phyloP scores from a whole-genome alignment of 2,888 invertebrate genomes.

The Dusona sp. region DNA sequence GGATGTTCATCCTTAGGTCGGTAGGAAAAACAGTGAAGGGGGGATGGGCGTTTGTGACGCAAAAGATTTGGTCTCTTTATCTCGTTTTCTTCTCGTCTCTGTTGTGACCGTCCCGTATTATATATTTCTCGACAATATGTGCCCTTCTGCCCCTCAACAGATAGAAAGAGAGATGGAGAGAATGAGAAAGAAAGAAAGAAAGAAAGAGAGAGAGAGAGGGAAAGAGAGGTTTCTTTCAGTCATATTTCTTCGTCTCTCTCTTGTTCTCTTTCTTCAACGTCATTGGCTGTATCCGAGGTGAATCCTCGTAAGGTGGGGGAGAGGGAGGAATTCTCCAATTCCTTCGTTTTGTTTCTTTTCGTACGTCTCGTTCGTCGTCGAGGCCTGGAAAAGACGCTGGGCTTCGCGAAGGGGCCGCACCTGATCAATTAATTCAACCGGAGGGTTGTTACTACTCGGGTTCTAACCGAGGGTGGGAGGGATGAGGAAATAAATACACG shows the following conservation, averaged over 20 bases:
- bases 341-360: constrained; percentile 34
- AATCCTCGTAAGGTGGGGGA: constrained; percentile 18
- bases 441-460: constrained; percentile 46
- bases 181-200: background rate
- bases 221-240: constrained; percentile 35
- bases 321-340: constrained; percentile 40
- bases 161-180: too few relatives aligned
- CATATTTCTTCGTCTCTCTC: constrained; percentile 3
- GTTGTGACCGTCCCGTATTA: constrained; percentile 45
- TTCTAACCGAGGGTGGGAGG: constrained; percentile 19
- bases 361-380: constrained; percentile 19
- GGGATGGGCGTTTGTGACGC: constrained; percentile 53
- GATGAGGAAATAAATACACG: constrained; percentile 39
- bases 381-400: constrained; percentile 22
- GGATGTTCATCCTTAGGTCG: background rate
- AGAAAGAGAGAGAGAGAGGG: constrained; percentile 28
- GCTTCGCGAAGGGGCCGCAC: constrained; percentile 70
- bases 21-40: constrained; percentile 23
- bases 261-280: constrained; percentile 42
- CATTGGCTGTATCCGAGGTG: constrained; percentile 54
- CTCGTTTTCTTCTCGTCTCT: constrained; percentile 19
- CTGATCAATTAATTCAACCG: constrained; percentile 66
- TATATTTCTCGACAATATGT: constrained; percentile 68
- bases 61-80: constrained; percentile 29
- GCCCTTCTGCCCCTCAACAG: constrained; percentile 60